Evolutionary conservation across 2,113 vertebrate genomes (phyloP).

Genomic region (Mormyrus iriodes): DNA sequence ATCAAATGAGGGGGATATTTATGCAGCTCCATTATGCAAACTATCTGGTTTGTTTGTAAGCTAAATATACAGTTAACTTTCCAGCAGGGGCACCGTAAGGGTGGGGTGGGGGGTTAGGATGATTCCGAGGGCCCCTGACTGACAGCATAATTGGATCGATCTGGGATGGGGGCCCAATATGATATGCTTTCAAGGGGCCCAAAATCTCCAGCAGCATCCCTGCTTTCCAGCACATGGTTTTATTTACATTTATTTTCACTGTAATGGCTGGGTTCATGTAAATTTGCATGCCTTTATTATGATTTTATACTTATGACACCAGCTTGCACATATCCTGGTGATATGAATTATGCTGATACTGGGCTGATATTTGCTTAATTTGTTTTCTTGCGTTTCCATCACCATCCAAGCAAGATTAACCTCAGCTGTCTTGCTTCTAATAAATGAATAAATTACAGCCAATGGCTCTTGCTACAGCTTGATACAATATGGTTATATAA

Average conservation of each 20-base stretch:
- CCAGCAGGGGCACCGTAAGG: too few species aligned
- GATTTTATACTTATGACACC: background rate
- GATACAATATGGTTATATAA: background rate
- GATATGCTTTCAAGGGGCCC: too few species aligned
- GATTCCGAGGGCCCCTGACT: too few species aligned
- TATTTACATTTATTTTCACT: background rate
- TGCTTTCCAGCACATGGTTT: background rate
- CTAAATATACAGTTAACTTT: background rate
- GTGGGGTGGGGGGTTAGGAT: too few species aligned
- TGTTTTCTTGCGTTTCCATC: background rate
- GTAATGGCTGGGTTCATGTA: background rate
- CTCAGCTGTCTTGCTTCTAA: background rate
- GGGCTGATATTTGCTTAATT: background rate
- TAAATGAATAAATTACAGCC: background rate
- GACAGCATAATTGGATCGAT: too few species aligned
- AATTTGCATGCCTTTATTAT: background rate
- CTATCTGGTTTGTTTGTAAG: background rate
- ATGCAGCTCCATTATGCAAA: background rate
- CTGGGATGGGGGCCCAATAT: too few species aligned
- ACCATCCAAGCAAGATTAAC: background rate
- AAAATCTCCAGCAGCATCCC: too few species aligned
- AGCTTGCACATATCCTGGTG: background rate
- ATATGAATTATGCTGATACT: background rate
- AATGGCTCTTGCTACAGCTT: background rate
- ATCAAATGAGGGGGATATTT: background rate